Conservation (phyloP, 1,140 invertebrate genomes). For the Mercenaria mercenaria region DNA sequence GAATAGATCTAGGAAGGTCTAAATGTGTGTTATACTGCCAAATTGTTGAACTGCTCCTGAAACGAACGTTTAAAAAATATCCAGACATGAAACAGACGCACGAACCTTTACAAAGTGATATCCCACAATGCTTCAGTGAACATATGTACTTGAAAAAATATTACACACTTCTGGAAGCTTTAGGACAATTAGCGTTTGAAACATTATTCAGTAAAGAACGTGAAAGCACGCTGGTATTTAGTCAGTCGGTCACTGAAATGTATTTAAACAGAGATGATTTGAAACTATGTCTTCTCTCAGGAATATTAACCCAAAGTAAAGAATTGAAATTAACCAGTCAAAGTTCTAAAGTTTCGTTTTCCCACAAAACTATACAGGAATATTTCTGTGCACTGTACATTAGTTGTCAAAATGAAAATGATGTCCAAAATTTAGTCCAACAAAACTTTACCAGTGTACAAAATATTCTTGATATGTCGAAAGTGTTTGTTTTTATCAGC, state of each 20-base stretch:
- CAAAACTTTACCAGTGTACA: neutral
- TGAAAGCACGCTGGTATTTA: neutral
- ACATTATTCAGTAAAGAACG: neutral
- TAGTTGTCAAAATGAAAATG: neutral
- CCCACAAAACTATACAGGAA: neutral
- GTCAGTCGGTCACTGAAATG: neutral
- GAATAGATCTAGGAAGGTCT: neutral
- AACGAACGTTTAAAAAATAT: neutral
- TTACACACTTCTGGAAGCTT: neutral
- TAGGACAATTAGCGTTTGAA: neutral
- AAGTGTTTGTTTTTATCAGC: neutral
- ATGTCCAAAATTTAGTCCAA: neutral
- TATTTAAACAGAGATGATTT: neutral
- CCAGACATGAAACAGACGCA: too few species aligned
- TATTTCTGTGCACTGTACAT: neutral
- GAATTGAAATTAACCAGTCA: neutral
- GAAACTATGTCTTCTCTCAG: neutral
- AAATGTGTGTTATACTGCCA: neutral
- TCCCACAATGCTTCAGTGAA: neutral
- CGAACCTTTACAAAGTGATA: neutral
- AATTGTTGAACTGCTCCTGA: neutral
- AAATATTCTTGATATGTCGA: neutral
- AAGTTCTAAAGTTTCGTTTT: neutral
- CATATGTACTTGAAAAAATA: neutral
- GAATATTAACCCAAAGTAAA: neutral